Base-by-base conservation (phyloP, 2,113 vertebrate species). In the Misgurnus mizolepis region DNA sequence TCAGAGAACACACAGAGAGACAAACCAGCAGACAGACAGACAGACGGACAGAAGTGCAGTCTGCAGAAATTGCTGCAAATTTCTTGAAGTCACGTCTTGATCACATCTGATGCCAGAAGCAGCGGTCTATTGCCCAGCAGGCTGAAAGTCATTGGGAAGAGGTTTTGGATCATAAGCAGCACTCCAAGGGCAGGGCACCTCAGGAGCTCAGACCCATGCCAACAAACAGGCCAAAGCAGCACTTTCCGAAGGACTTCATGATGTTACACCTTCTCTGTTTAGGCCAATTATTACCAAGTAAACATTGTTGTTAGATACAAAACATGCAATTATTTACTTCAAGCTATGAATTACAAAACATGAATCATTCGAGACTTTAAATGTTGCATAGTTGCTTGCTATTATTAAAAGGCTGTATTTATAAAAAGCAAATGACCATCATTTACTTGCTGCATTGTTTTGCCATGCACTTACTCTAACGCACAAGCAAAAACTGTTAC, bases 71-170 rank as follows among this genome's bases (percentile, higher is more conserved):
- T 47, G 50, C 27, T 55, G 34, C 62, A 72, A 45, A 47, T 72
- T 58, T 58, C 74, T 22, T 10, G 73, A 82, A 84, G 78, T 86
- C 79, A 83, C 55, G n/a, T 53, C 56, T 68, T 81, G 79, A 68
- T 79, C 68, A 75, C 15, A 45, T 9, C n/a, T 49, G 27, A 65
- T 67, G 78, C 78, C 60, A 84, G 80, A 12, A 62, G 10, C 76
- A 77, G 81, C 61, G 12, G 83, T 73, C 22, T 74, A 85, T 69
- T 72, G 76, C 22, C 55, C 50, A 74, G 71, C 71, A 75, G 53
- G 71, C 69, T 79, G 66, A 80, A 80, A 80, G 80, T 85, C 81
- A 83, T 66, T 65, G 65, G 74, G 81, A 68, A 85, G 86, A 79
- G 83, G 83, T 81, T 82, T 34, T 79, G 82, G 60, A 61, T 50